Conservation (phyloP, 2,888 invertebrate species). For the Isotomurus palustris region DNA sequence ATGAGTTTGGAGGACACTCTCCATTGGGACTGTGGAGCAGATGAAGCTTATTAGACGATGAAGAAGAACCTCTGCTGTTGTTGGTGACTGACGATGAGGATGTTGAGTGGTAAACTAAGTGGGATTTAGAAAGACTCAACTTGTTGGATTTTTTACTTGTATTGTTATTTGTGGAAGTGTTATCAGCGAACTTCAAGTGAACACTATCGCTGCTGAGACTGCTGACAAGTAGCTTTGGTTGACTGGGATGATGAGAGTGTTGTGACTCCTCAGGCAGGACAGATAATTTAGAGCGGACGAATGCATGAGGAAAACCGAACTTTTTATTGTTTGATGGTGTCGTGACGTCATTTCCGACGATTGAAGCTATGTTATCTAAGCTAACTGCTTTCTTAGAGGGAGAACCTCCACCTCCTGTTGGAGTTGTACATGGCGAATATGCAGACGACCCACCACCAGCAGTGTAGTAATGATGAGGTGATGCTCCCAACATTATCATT, state of each 20-base stretch:
- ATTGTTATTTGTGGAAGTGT: background rate
- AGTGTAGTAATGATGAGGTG: constrained; percentile 17
- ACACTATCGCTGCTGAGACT: constrained; percentile 42
- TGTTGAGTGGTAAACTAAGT: no score
- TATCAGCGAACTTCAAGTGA: constrained; percentile 30
- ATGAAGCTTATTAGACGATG: no score
- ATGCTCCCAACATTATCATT: constrained; percentile 29
- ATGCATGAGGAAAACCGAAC: constrained; percentile 66
- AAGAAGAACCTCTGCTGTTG: no score
- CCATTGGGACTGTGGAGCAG: no score
- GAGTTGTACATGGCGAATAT: background rate
- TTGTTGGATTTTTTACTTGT: constrained; percentile 1
- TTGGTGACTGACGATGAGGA: background rate
- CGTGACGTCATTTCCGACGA: constrained; percentile 35
- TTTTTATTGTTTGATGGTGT: constrained; percentile 49
- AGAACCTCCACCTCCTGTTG: background rate
- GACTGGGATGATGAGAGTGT: constrained; percentile 46
- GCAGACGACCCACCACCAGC: no score
- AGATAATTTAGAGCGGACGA: constrained; percentile 68
- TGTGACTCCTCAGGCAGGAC: constrained; percentile 67
- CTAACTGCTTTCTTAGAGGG: constrained; percentile 61
- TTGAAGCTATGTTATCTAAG: constrained; percentile 63
- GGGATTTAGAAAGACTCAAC: constrained; percentile 7
- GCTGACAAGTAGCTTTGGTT: constrained; percentile 32
- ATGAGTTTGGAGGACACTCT: constrained; percentile 1